These are phyloP conservation scores for Agrotis exclamationis DNA, from an alignment of 2,888 invertebrate genomes.

Conservation along the genomic window DNA sequence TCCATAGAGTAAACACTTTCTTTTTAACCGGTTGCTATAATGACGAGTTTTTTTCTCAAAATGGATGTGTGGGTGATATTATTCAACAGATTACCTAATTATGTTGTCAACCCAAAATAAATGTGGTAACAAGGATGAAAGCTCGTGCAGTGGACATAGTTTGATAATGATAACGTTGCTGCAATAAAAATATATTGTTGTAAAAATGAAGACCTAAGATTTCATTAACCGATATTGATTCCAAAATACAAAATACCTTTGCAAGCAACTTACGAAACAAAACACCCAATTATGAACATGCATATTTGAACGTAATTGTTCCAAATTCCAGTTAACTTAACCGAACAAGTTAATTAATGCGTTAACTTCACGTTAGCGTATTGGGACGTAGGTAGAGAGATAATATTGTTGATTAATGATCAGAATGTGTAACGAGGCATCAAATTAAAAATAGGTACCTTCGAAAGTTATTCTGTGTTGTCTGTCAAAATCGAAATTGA, in stretches of 20 bases:
- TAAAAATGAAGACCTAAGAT: too few relatives aligned
- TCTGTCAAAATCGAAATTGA: conserved; percentile 33
- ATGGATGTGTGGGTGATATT: conserved; percentile 33
- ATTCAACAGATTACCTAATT: conserved; percentile 13
- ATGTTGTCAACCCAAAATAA: too few relatives aligned
- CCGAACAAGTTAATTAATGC: conserved; percentile 42
- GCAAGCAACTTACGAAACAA: conserved; percentile 2
- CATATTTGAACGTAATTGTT: conserved; percentile 36
- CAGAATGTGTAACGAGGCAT: conserved; percentile 40
- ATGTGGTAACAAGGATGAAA: too few relatives aligned
- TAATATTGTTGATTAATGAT: conserved; percentile 41
- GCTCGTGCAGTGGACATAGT: too few relatives aligned
- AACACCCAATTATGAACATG: conserved; percentile 8
- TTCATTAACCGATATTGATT: not conserved
- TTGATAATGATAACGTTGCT: too few relatives aligned
- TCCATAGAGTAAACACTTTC: conserved; percentile 63
- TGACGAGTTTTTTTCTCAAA: conserved; percentile 30
- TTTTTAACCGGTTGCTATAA: conserved; percentile 34
- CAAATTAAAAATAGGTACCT: conserved; percentile 57
- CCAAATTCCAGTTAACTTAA: conserved; percentile 31
- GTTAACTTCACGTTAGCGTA: conserved; percentile 35
- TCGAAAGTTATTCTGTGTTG: conserved; percentile 29
- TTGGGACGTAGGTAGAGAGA: conserved; percentile 16
- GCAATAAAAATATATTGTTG: too few relatives aligned
- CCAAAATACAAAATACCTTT: not conserved